Base-by-base conservation (phyloP, 2,113 vertebrate species). In the Bucco capensis region DNA sequence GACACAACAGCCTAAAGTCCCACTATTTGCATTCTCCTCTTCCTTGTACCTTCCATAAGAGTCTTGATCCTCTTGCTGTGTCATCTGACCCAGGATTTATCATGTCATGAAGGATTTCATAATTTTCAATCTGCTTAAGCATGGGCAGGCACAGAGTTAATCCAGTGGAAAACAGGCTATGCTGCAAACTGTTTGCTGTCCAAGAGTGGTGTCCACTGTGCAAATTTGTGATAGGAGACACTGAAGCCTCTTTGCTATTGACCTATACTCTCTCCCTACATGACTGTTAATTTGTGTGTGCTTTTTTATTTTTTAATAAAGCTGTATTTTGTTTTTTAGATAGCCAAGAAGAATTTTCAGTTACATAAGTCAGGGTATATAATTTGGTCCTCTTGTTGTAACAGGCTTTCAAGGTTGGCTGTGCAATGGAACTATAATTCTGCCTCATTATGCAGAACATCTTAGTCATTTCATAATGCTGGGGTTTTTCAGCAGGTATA, bases 111-210 rank as follows among this genome's bases (percentile, higher is more conserved):
- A 84, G 71, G 78, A 93, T 95, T 95, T 96, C 69, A 89, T 83
- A 92, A 95, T 93, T 88, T 95, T 95, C 92, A 94, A 67, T 91
- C 94, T 94, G 40, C 38, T 95, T 95, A 95, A 94, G 84, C 80
- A 53, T 73, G 70, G 90, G 56, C 46, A 86, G 89, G 69, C 83
- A 84, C 1, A 1, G 69, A 30, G 8, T 96, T 96, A 95, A 86
- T 95, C 60, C 85, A 58, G 91, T 89, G 78, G 88, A 92, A 86
- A 94, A 70, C 90, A 92, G 71, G 25, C 71, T 93, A 8, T 61
- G 24, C 61, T 94, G 37, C 62, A 94, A 79, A 88, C 47, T 24
- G 44, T 75, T 93, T 91, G 58, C 70, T 3, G 2, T 47, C 73
- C 64, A 33, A 53, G 47, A 89, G 54, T 70, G 56, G 42, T 93